Evolutionary conservation across 2,113 vertebrate genomes (phyloP).

Genomic region (Phoenicopterus ruber): DNA sequence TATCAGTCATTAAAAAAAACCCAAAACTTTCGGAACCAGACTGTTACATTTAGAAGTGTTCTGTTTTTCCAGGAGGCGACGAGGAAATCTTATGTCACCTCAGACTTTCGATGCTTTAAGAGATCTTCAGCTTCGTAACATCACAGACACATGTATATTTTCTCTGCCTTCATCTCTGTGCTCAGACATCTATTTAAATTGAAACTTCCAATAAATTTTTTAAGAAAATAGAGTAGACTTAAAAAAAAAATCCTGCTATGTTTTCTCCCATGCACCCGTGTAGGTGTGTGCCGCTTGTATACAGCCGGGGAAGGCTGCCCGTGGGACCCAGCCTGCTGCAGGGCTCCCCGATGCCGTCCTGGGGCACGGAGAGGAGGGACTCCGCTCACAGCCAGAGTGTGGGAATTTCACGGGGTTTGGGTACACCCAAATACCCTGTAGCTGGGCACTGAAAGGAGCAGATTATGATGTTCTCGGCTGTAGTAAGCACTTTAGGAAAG

Average conservation of each 20-base stretch:
- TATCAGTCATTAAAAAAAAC: background rate
- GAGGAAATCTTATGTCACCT: background rate
- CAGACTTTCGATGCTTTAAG: background rate
- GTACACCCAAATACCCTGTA: background rate
- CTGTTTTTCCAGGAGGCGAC: background rate
- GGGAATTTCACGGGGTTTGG: background rate
- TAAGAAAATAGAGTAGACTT: background rate
- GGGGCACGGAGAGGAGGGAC: background rate
- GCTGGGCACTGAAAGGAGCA: background rate
- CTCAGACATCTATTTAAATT: background rate
- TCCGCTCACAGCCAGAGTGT: fast-evolving
- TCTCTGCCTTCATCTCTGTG: background rate
- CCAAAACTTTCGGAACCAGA: background rate
- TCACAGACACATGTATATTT: fast-evolving
- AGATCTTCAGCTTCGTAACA: background rate
- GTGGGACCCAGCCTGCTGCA: background rate
- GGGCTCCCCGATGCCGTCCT: background rate
- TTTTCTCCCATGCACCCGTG: background rate
- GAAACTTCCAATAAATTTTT: background rate
- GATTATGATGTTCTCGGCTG: background rate
- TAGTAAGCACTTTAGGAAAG: background rate
- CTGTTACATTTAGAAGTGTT: background rate
- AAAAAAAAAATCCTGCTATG: background rate
- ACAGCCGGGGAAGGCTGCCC: background rate
- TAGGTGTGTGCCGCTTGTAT: background rate